Percentiles rank a stretch among this genome's conserved stretches.
phyloP scores from a whole-genome alignment of 2,113 vertebrate species.

The Helogale parvula region DNA sequence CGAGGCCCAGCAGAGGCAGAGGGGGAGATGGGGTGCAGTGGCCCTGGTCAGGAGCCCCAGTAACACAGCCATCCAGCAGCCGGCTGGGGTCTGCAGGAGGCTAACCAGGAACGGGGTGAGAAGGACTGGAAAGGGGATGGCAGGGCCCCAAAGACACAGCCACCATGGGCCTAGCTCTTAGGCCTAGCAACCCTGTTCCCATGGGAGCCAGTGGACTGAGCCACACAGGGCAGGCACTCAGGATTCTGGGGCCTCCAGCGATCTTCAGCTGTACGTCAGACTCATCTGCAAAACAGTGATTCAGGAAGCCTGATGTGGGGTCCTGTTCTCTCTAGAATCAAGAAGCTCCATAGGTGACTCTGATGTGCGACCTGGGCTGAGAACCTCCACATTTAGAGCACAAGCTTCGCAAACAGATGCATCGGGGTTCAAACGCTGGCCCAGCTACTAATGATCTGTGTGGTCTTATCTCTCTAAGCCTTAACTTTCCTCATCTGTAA shows the following conservation, averaged over 20 bases:
- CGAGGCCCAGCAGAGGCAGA: not conserved
- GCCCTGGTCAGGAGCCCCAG: not conserved
- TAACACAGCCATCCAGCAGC: not conserved
- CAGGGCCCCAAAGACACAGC: not conserved
- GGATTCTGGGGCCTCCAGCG: not conserved
- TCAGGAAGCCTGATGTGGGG: not conserved
- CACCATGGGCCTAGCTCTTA: not conserved
- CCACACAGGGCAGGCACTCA: rapidly evolving
- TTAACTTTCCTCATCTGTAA: not conserved
- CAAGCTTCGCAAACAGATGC: not conserved
- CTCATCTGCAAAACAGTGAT: not conserved
- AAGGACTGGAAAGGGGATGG: not conserved
- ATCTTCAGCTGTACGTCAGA: not conserved
- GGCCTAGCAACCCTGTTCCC: not conserved
- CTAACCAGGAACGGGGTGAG: not conserved
- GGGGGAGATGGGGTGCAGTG: not conserved
- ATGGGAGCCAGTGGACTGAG: not conserved
- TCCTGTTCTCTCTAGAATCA: not conserved
- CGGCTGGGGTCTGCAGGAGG: not conserved
- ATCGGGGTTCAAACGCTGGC: not conserved
- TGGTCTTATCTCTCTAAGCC: not conserved
- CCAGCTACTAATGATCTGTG: not conserved
- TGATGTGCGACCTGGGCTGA: rapidly evolving
- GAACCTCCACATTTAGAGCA: not conserved
- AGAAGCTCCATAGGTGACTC: not conserved